Evolutionary conservation across 2,113 vertebrate genomes (phyloP).

Genomic region (Carettochelys insculpta): DNA sequence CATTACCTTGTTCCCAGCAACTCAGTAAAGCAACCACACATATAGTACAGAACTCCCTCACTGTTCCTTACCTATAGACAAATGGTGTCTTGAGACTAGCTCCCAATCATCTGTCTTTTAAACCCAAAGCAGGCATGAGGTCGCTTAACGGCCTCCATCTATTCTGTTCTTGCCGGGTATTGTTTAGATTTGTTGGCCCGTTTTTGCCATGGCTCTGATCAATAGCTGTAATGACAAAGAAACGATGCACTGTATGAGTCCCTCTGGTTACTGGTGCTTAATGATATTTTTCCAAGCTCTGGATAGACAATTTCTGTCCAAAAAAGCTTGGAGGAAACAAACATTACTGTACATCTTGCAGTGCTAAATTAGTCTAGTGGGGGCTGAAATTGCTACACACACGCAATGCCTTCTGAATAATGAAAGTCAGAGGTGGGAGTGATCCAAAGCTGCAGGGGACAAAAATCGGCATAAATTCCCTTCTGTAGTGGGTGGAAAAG

Average conservation of each 20-base stretch:
- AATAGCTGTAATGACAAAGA: conserved; percentile 64
- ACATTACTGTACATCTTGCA: background rate
- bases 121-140: background rate
- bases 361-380: background rate
- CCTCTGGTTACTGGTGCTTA: conserved; percentile 21
- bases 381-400: background rate
- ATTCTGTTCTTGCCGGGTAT: background rate
- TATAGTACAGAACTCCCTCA: conserved; percentile 1
- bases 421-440: background rate
- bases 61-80: background rate
- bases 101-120: conserved; percentile 37
- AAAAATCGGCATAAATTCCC: background rate
- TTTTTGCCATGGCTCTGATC: conserved; percentile 57
- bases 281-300: conserved; percentile 66
- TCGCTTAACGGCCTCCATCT: conserved; percentile 31
- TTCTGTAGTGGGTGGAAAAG: background rate
- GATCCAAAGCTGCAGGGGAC: no score
- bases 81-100: conserved; percentile 37
- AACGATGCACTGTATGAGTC: conserved; percentile 49
- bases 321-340: conserved; percentile 29
- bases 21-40: conserved; percentile 1
- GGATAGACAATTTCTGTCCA: conserved; percentile 29
- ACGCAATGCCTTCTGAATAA: background rate
- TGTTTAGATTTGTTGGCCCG: conserved; percentile 36
- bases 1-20: background rate